Conservation (phyloP, 2,797 vertebrate genomes). For the Sebastes flavidus region DNA sequence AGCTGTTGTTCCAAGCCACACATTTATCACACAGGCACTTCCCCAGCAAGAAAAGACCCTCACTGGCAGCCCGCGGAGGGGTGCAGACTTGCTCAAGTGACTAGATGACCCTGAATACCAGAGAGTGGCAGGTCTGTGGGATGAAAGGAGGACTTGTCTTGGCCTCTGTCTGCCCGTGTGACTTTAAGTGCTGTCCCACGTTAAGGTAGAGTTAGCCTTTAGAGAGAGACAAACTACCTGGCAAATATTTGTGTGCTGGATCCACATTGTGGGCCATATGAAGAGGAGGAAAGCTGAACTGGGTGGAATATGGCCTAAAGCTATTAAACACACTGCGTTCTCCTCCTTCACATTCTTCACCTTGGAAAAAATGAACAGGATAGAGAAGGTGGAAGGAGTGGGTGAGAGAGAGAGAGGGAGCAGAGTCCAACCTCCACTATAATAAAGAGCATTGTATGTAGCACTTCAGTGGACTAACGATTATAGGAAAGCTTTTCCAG, state of each 20-base stretch:
- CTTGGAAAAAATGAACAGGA: constrained; percentile 74
- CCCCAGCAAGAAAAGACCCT: constrained; percentile 72
- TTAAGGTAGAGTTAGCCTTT: constrained; percentile 66
- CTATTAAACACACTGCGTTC: constrained; percentile 69
- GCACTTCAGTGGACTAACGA: constrained; percentile 66
- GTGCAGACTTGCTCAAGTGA: constrained; percentile 61
- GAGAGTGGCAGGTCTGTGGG: constrained; percentile 66
- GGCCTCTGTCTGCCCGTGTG: constrained; percentile 58
- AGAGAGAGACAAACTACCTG: constrained; percentile 62
- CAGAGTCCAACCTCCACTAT: constrained; percentile 47
- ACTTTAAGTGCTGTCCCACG: constrained; percentile 63
- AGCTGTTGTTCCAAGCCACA: constrained; percentile 84
- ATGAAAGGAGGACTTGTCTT: constrained; percentile 77
- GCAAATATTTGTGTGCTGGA: constrained; percentile 68
- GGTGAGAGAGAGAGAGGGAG: constrained; percentile 47
- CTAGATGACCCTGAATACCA: constrained; percentile 72
- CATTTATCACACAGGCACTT: constrained; percentile 84
- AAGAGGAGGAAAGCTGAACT: constrained; percentile 66
- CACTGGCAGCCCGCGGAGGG: constrained; percentile 57
- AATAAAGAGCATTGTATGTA: constrained; percentile 75
- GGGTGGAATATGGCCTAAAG: constrained; percentile 70
- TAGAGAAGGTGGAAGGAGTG: constrained; percentile 67
- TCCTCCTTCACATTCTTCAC: constrained; percentile 70
- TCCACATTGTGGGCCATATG: constrained; percentile 62
- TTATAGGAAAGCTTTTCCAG: constrained; percentile 80